Evolutionary conservation across 2,888 invertebrate species (phyloP), one percentile per base, ranked within the genome.

Genomic region (Ischnus inquisitorius): DNA sequence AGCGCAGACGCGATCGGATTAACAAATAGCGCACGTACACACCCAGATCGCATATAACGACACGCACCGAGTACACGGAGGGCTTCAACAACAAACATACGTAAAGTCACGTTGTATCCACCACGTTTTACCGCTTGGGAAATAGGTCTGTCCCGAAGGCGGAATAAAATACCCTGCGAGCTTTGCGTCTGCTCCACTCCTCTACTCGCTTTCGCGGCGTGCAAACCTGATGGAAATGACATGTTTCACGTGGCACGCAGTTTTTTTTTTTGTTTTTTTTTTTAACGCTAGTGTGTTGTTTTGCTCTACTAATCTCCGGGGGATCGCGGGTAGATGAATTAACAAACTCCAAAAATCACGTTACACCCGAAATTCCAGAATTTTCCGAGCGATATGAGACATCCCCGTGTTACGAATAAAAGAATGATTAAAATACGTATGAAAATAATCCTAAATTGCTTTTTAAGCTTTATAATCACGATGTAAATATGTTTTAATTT

Each of bases 161-260:
- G 41, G 81, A 78, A 84, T 84, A 74, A 81, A 84, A 84, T 75
- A 78, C 81, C 39, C 39, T 19, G 39, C 46, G 54, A 81, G 69
- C 62, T 78, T 74, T 69, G 41, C 46, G 16, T 48, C 16, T 12
- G 19, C 22, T 54, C 41, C 19, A 14, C 60, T 14, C 39, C 28
- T 46, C 16, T 48, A 19, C 62, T 3, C 51, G 64, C 48, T 69
- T 25, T 62, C 75, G 39, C 28, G 60, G 54, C 62, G 57, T 28
- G 22, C 57, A 79, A 67, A 71, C 64, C 60, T 46, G 80, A 77
- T 82, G 83, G 81, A 79, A 72, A 71, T 85, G 86, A 86, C 86
- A 85, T 82, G 75, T 80, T 65, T 46, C 80, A 67, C 67, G 57
- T 69, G 72, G 64, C 81, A 62, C 64, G 67, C 67, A 43, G 69